Percentiles rank a stretch among this genome's conserved stretches.
Evolutionary conservation across 1,140 invertebrate species (phyloP).

Genomic region (Heliconius melpomene): DNA sequence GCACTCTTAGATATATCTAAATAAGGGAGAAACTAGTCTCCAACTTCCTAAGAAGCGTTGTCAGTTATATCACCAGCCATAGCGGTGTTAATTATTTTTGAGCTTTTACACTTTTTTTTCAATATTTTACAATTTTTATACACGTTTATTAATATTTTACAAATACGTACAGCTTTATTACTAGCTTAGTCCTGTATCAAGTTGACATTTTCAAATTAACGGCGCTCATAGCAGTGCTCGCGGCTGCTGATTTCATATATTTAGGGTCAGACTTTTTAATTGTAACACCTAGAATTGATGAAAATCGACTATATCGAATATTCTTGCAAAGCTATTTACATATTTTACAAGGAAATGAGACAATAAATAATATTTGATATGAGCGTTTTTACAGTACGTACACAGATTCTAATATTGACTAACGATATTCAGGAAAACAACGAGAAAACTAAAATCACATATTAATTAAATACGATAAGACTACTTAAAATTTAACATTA

Average conservation of each 20-base stretch:
- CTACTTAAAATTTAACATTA: slow-evolving; percentile 26
- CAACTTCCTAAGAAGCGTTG: background rate
- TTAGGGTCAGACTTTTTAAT: slow-evolving; percentile 15
- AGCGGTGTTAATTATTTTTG: background rate
- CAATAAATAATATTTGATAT: slow-evolving; percentile 72
- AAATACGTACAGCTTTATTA: background rate
- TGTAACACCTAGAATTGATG: slow-evolving; percentile 14
- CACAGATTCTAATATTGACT: slow-evolving; percentile 29
- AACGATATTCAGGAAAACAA: slow-evolving; percentile 6
- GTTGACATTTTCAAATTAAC: background rate
- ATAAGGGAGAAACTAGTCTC: background rate
- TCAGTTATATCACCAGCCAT: background rate
- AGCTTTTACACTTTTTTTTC: slow-evolving; percentile 2
- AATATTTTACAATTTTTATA: slow-evolving; percentile 12
- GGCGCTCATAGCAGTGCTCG: background rate
- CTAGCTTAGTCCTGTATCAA: background rate
- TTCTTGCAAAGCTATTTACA: slow-evolving; percentile 73
- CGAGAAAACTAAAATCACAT: slow-evolving; percentile 21
- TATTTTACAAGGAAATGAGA: slow-evolving; percentile 76
- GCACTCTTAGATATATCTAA: background rate
- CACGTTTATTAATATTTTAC: background rate
- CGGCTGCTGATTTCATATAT: background rate
- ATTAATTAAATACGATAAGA: slow-evolving; percentile 16
- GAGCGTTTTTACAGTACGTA: slow-evolving; percentile 60
- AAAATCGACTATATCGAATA: slow-evolving; percentile 34